These are phyloP conservation scores for Asteroscopus sphinx DNA, from an alignment of 2,888 invertebrate species.

Conservation along the genomic window DNA sequence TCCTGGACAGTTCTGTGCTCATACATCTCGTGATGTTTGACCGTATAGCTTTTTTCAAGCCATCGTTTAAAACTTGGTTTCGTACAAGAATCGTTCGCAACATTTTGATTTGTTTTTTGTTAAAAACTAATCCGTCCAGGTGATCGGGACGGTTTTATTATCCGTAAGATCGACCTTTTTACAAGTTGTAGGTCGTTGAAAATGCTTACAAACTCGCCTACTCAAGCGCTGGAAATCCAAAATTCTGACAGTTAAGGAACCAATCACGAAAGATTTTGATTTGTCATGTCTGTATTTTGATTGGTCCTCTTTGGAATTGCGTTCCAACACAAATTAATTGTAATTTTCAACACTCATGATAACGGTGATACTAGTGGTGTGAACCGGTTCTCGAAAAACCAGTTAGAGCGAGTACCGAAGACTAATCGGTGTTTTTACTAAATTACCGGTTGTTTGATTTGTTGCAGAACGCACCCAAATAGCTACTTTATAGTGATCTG, in stretches of 20 bases:
- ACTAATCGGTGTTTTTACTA: too few species aligned
- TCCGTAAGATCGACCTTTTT: conserved; percentile 84
- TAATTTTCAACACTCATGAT: neutral
- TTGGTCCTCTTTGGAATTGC: neutral
- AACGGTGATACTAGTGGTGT: neutral
- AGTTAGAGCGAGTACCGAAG: too few species aligned
- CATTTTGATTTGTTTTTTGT: conserved; percentile 87
- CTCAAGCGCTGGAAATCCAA: conserved; percentile 13
- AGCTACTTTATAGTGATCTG: too few species aligned
- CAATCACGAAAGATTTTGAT: conserved; percentile 30
- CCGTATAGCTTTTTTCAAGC: conserved; percentile 90
- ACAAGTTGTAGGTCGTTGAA: conserved; percentile 61
- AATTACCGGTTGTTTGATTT: too few species aligned
- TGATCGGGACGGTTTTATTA: conserved; percentile 80
- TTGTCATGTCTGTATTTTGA: neutral
- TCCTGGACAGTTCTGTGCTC: conserved; percentile 90
- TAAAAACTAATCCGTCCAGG: conserved; percentile 80
- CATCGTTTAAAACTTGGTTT: conserved; percentile 91
- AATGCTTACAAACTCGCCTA: conserved; percentile 23
- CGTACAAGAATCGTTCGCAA: conserved; percentile 93
- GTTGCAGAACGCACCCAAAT: too few species aligned
- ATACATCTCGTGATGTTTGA: conserved; percentile 90
- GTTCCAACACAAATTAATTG: conserved; percentile 5
- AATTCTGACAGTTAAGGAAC: conserved; percentile 43
- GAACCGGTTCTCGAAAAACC: neutral